Base-by-base conservation (phyloP, 2,797 vertebrate species). In the Dryobates pubescens region DNA sequence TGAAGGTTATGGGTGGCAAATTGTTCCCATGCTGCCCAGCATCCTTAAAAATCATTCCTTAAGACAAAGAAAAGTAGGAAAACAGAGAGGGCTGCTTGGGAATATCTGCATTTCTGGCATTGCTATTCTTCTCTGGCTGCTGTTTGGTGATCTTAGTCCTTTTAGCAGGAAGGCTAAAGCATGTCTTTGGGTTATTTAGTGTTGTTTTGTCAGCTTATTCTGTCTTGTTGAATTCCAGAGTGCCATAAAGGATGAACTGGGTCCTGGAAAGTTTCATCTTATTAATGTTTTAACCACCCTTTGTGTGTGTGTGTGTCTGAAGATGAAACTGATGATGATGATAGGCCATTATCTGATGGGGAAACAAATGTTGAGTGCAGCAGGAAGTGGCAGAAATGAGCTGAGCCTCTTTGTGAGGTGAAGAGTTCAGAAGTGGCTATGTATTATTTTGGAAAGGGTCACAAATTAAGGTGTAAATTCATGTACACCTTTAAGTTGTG, bases 381-480 rank as follows among this genome's bases (percentile, higher is more conserved):
- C 7, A 47, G 71, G 80, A 92, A 93, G 71, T 58, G 74, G 85
- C 92, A 81, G 71, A 91, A 96, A 94, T 24, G 87, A 93, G 70
- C 92, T 89, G 88, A 78, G 75, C 26, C 85, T 84, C 87, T 93
- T 93, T 80, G 86, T 94, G 95, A 97, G 98, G 98, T 98, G 97
- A 98, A 98, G 96, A 98, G 98, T 98, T 98, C 98, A 98, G 92
- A 91, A 94, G 94, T 95, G 94, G 95, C 97, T 89, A 96, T 95
- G 94, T 95, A 94, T 97, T 97, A 96, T 97, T 96, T 97, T 91
- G 94, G 96, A 97, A 96, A 86, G 80, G 93, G 96, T 96, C 96
- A 92, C 96, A 97, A 97, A 97, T 96, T 96, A 96, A 92, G 94
- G 94, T 94, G 96, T 94, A 95, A 97, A 97, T 96, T 95, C 96